Evolutionary conservation across 2,113 vertebrate species (phyloP), one percentile per base, ranked within the genome.

Genomic region (Scytalopus superciliaris): DNA sequence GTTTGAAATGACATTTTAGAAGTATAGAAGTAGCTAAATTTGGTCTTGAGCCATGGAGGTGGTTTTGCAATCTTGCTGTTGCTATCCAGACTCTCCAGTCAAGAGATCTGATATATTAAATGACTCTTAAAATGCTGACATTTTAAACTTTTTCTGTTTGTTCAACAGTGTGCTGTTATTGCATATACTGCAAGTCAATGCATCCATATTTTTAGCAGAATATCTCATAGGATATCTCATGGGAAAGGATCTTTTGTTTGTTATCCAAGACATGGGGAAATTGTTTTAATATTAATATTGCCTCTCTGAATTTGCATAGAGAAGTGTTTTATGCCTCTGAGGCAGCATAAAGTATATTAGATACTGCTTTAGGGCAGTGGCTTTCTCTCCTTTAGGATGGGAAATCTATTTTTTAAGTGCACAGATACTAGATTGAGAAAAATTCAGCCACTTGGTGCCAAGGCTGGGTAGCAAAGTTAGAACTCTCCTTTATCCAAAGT

Each of bases 1-100:
- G 68, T 96, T 90, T 87, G 74, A 97, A 97, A 93, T 94, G 49
- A 86, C 81, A 93, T 96, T 97, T 97, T 97, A 62, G 96, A 95
- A 96, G 77, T 14, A 82, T 92, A 88, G 74, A 97, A 97, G 66
- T 96, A 96, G 93, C 62, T 96, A 93, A 92, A 96, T 95, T 95
- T 96, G 72, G 33, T 94, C 87, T 87, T 93, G 74, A 93, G 93
- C 88, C 87, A 95, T 60, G 81, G 84, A 94, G 66, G n/a, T 70
- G 66, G 42, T 86, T 96, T 96, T 95, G 89, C 56, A 94, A 84
- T 95, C 87, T 94, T 96, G 59, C 53, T 93, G 25, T 95, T 97
- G 28, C 94, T 93, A 77, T 74, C 75, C 91, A 91, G 96, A 97
- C 86, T 95, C 70, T 92, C 80, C 87, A 97, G 86, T 97, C 91